Evolutionary conservation across 2,888 invertebrate genomes (phyloP).

Genomic region (Oscheius sp.): DNA sequence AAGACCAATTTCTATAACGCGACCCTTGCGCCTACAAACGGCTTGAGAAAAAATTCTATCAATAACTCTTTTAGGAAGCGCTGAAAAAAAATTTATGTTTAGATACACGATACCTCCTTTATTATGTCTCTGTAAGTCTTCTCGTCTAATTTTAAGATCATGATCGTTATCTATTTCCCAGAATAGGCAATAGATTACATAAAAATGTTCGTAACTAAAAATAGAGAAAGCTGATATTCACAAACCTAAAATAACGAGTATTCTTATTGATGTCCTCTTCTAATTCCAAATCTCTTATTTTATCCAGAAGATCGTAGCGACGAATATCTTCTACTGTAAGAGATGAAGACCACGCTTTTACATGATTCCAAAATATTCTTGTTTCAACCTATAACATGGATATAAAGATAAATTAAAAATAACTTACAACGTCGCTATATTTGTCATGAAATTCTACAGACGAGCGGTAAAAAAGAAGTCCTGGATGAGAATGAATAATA

Average conservation of each 20-base stretch:
- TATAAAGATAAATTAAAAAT: not conserved
- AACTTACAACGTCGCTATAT: conserved; percentile 90
- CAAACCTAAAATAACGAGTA: conserved; percentile 51
- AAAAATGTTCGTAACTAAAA: conserved; percentile 98
- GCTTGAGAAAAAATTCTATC: conserved; percentile 96
- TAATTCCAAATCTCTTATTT: conserved; percentile 54
- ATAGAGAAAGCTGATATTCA: not conserved
- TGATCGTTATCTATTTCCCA: conserved; percentile 99
- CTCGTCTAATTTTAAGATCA: conserved; percentile 87
- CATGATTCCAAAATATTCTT: conserved; percentile 94
- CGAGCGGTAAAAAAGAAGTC: conserved; percentile 93
- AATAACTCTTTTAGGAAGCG: conserved; percentile 92
- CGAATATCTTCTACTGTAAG: conserved; percentile 88
- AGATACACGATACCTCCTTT: conserved; percentile 81
- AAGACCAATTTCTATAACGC: conserved; percentile 81
- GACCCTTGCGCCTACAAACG: conserved; percentile 74
- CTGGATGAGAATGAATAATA: conserved; percentile 85
- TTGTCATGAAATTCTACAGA: conserved; percentile 98
- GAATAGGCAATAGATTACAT: conserved; percentile 99
- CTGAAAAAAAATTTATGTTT: conserved; percentile 75
- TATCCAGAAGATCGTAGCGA: conserved; percentile 80
- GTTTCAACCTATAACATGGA: conserved; percentile 86
- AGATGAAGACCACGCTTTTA: conserved; percentile 93
- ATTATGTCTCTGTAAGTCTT: conserved; percentile 89
- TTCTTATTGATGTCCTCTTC: conserved; percentile 62